phyloP scores from a whole-genome alignment of 2,888 invertebrate genomes.

The Drosophila ezoana region DNA sequence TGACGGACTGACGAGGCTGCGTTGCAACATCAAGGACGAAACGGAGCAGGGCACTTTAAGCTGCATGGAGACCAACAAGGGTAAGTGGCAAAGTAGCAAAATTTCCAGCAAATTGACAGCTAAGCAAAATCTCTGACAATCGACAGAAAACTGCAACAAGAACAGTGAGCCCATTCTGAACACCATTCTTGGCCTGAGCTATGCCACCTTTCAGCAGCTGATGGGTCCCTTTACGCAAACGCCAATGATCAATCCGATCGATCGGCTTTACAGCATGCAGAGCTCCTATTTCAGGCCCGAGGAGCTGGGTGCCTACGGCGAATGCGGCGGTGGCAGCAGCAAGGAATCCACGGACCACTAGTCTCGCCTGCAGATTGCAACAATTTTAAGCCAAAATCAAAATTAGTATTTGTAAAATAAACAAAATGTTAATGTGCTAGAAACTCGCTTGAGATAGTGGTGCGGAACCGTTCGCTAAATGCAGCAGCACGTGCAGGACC shows the following conservation, averaged over 20 bases:
- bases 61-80: constrained; percentile 84
- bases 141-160: constrained; percentile 84
- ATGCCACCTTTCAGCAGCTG: constrained; percentile 84
- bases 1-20: constrained; percentile 74
- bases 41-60: constrained; percentile 83
- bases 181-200: constrained; percentile 84
- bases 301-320: constrained; percentile 83
- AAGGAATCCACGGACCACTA: constrained; percentile 80
- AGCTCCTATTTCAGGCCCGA: constrained; percentile 88
- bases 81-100: constrained; percentile 43
- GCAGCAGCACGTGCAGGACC: constrained; percentile 53
- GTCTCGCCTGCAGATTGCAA: constrained; percentile 6
- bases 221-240: constrained; percentile 85
- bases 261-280: constrained; percentile 88
- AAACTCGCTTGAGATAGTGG: constrained; percentile 29
- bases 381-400: constrained; percentile 79
- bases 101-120: neutral
- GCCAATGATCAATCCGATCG: constrained; percentile 87
- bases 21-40: constrained; percentile 83
- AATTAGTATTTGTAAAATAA: constrained; percentile 81
- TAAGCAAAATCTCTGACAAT: constrained; percentile 1
- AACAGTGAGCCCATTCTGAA: constrained; percentile 84
- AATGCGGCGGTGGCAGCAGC: constrained; percentile 70
- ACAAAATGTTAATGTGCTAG: constrained; percentile 68
- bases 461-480: constrained; percentile 4